phyloP scores from a whole-genome alignment of 2,797 vertebrate genomes.

The Argentina silus region DNA sequence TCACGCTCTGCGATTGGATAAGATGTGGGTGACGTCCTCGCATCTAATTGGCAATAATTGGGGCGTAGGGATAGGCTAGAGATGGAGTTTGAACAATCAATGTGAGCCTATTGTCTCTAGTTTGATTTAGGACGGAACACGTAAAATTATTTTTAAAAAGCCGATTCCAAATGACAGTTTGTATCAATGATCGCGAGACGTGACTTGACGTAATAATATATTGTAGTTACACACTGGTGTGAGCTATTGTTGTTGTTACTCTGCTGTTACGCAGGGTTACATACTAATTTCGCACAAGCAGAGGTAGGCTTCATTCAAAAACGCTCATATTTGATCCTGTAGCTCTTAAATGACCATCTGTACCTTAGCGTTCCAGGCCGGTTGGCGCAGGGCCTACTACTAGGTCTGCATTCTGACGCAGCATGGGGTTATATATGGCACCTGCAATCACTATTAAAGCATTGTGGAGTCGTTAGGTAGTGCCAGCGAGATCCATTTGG shows the following conservation, averaged over 20 bases:
- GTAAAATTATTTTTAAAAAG: too few relatives aligned
- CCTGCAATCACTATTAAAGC: conserved; percentile 3
- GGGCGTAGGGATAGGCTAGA: conserved; percentile 5
- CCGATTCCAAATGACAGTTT: too few relatives aligned
- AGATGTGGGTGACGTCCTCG: conserved; percentile 54
- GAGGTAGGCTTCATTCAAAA: background rate
- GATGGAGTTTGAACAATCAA: background rate
- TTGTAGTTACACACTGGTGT: too few relatives aligned
- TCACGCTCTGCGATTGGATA: conserved; percentile 52
- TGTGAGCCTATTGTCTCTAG: background rate
- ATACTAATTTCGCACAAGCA: background rate
- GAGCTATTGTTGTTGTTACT: background rate
- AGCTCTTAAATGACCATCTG: background rate
- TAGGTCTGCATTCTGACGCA: background rate
- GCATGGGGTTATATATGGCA: background rate
- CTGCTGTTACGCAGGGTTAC: background rate
- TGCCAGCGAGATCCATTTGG: background rate
- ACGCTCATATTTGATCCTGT: too few relatives aligned
- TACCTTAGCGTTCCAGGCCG: background rate
- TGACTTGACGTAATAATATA: background rate
- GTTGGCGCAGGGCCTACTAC: conserved; percentile 1
- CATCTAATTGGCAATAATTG: conserved; percentile 53
- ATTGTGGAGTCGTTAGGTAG: background rate
- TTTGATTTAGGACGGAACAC: background rate
- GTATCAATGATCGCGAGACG: background rate